Evolutionary conservation across 2,797 vertebrate species (phyloP).

Genomic region (Mormyrus proboscirostris): DNA sequence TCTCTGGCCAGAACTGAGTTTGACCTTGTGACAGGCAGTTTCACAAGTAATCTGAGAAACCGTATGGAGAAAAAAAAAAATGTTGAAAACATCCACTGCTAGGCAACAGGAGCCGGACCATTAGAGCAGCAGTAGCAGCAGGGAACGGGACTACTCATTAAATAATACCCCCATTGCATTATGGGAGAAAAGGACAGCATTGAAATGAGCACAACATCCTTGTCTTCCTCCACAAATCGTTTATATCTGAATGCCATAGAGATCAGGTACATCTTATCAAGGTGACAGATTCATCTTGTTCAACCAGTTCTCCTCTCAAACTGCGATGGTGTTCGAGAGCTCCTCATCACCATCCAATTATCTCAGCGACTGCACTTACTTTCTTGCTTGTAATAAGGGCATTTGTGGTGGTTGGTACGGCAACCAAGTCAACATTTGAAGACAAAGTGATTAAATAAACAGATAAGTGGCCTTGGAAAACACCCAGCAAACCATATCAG

Average conservation of each 20-base stretch:
- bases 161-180: not conserved
- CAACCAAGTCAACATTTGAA: not conserved
- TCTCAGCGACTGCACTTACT: not conserved
- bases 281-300: not conserved
- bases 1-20: not conserved
- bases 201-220: not conserved
- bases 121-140: not conserved
- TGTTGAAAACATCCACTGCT: not conserved
- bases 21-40: not conserved
- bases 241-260: not conserved
- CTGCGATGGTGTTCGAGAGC: not conserved
- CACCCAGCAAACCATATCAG: not conserved
- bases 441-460: not conserved
- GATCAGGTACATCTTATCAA: not conserved
- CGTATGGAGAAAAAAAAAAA: not conserved
- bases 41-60: not conserved
- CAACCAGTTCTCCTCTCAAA: not conserved
- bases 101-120: not conserved
- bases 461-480: not conserved
- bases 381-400: not conserved
- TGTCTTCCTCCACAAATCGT: not conserved
- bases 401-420: not conserved
- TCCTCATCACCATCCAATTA: not conserved
- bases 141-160: not conserved
- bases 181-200: not conserved